Evolutionary conservation across 2,888 invertebrate species (phyloP).

Genomic region (Eupithecia pulchellata): DNA sequence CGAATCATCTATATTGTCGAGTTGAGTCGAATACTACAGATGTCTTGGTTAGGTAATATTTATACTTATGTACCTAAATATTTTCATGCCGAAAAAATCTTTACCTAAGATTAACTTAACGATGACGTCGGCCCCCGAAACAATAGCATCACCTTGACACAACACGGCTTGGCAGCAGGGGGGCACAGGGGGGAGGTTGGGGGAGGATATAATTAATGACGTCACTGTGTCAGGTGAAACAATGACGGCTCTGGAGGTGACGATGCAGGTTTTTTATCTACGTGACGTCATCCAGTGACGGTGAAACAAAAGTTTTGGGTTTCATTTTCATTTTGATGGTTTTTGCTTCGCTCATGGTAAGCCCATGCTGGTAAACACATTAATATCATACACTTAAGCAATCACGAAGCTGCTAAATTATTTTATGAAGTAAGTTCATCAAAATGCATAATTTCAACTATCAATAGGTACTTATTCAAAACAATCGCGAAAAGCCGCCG

Average conservation of each 20-base stretch:
- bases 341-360: background rate
- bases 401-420: background rate
- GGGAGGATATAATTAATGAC: constrained; percentile 76
- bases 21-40: too few species aligned
- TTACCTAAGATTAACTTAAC: constrained; percentile 14
- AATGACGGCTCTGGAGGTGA: constrained; percentile 73
- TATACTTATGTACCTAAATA: too few species aligned
- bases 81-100: too few species aligned
- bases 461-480: constrained; percentile 29
- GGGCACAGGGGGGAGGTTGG: constrained; percentile 45
- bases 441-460: constrained; percentile 17
- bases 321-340: background rate
- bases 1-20: too few species aligned
- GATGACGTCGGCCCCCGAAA: constrained; percentile 54
- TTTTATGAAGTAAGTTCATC: background rate
- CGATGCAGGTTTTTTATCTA: constrained; percentile 68
- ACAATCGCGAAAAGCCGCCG: constrained; percentile 32
- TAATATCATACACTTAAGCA: too few species aligned
- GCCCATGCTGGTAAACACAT: background rate
- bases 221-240: constrained; percentile 81
- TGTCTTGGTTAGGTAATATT: too few species aligned
- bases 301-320: constrained; percentile 30
- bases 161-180: constrained; percentile 58
- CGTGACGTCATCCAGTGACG: constrained; percentile 25
- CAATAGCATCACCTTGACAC: constrained; percentile 80